phyloP scores from a whole-genome alignment of 2,888 invertebrate species.

The Napeogenes inachia region DNA sequence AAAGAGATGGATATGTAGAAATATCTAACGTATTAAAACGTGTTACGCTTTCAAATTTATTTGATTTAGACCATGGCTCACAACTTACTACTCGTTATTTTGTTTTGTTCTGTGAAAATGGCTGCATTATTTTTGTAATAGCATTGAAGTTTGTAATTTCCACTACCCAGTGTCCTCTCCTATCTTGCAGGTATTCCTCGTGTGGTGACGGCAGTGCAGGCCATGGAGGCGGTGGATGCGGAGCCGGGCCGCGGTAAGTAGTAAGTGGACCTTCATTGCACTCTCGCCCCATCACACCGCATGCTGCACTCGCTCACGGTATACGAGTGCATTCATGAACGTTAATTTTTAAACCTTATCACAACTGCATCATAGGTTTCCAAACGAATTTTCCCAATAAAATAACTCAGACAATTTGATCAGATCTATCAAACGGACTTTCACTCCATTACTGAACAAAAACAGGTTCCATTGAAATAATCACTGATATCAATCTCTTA shows the following conservation, averaged over 20 bases:
- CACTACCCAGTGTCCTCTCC: neutral
- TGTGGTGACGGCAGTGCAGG: conserved; percentile 82
- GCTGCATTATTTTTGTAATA: too few species aligned
- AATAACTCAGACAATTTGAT: conserved; percentile 9
- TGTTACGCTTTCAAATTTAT: too few species aligned
- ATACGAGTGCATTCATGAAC: conserved; percentile 4
- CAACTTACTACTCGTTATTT: too few species aligned
- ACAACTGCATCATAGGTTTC: neutral
- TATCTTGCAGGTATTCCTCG: conserved; percentile 82
- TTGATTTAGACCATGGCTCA: too few species aligned
- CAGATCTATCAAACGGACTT: conserved; percentile 12
- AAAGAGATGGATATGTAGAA: too few species aligned
- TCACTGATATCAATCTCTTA: conserved; percentile 27
- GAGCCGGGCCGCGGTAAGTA: conserved; percentile 88
- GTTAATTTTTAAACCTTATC: neutral
- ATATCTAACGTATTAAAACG: too few species aligned
- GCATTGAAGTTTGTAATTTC: too few species aligned
- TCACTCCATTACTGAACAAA: conserved; percentile 13
- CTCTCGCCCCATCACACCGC: conserved; percentile 71
- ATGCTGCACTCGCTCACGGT: conserved; percentile 37
- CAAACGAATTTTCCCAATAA: neutral
- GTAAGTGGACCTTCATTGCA: conserved; percentile 82
- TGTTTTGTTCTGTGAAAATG: too few species aligned
- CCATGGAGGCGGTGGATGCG: conserved; percentile 78
- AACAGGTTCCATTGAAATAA: conserved; percentile 17